These are phyloP conservation scores for Dysdera silvatica DNA, from an alignment of 1,140 invertebrate species.

Conservation along the genomic window DNA sequence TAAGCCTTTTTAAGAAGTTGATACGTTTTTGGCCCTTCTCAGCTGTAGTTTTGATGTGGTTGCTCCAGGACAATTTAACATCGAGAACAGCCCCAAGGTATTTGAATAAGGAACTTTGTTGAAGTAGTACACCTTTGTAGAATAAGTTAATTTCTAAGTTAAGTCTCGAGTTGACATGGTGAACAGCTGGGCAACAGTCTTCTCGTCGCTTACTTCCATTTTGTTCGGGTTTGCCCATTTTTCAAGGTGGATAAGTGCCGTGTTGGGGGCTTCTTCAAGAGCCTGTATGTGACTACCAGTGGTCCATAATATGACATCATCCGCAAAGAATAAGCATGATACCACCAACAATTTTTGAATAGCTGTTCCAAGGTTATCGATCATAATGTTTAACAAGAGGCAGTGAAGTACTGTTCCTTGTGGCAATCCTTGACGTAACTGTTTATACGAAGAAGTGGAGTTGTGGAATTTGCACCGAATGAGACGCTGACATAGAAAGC, in stretches of 20 bases:
- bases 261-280: not conserved
- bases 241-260: not conserved
- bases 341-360: not conserved
- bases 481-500: too few relatives aligned
- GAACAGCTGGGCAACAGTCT: constrained; percentile 1
- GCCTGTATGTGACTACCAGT: not conserved
- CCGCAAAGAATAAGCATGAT: constrained; percentile 11
- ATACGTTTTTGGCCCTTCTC: not conserved
- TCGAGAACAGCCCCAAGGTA: constrained; percentile 1
- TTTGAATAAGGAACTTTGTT: not conserved
- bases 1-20: constrained; percentile 6
- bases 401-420: too few relatives aligned
- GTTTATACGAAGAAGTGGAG: too few relatives aligned
- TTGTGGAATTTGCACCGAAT: too few relatives aligned
- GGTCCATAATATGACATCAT: constrained; percentile 5
- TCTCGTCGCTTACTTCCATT: not conserved
- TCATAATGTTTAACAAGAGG: too few relatives aligned
- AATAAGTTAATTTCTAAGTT: not conserved
- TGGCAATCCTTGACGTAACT: too few relatives aligned
- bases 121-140: not conserved
- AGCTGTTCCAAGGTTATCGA: too few relatives aligned
- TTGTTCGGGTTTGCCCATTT: not conserved
- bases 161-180: constrained; percentile 3
- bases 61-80: constrained; percentile 13
- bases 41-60: not conserved